Base-by-base conservation (phyloP, 2,888 invertebrate species). In the Tanytarsus gracilentus region DNA sequence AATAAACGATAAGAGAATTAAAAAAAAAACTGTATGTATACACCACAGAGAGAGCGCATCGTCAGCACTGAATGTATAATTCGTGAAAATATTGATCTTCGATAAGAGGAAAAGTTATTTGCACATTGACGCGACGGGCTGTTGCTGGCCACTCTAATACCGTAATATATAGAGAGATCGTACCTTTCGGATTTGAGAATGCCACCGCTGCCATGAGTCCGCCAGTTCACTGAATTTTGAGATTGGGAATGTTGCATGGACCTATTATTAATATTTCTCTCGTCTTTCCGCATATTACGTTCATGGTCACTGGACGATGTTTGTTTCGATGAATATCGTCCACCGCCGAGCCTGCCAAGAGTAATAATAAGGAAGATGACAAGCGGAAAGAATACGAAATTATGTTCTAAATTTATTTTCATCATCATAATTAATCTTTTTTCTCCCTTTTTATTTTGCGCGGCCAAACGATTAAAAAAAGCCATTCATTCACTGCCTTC, bases 141-240 rank as follows among this genome's bases (percentile, higher is more conserved):
- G 36, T 14, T 36, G 5, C 36, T 14, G 36, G n/a, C 36, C n/a
- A 36, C 14, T 14, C 11, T n/a, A 36, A 36, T 36, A 2, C n/a
- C 36, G n/a, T 16, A 14, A 16, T 36, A 2, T 4, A 23, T 23
- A 11, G 21, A 23, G 23, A 23, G 9, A 21, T 44, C n/a, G 14
- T n/a, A 56, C 48, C 58, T 58, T 27, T 58, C 58, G n/a, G 39
- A 9, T 14, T 58, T 58, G 5, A 56, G 18, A 40, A 48, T 48
- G 4, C 48, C 64, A 52, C 63, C 65, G 33, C 48, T 64, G 33
- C 63, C 65, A 62, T 65, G 66, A 63, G 65, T 64, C 63, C 65
- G 65, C 67, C 66, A 67, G 63, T 64, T 66, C 62, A 66, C 55
- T 23, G 60, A 56, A 56, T 66, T 66, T 44, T 67, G 67, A 9